Percentiles rank a stretch among this genome's conserved stretches.
phyloP scores from a whole-genome alignment of 1,140 invertebrate species.

The Phenacoccus solenopsis region DNA sequence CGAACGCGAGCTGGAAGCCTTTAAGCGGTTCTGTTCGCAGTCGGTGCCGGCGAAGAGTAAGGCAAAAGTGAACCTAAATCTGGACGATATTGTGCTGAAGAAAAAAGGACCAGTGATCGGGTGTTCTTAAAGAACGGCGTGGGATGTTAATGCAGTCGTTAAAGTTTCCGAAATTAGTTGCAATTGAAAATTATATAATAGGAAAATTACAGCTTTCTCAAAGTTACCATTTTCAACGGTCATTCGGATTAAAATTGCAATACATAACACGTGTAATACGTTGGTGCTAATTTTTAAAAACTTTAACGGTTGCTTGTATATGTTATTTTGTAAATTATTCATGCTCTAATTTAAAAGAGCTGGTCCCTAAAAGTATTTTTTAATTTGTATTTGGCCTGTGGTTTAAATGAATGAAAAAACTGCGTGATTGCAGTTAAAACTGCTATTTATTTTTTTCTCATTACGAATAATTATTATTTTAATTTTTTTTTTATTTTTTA shows the following conservation, averaged over 20 bases:
- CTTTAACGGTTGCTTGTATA: background rate
- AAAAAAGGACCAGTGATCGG: slow-evolving; percentile 37
- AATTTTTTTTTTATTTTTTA: slow-evolving; percentile 8
- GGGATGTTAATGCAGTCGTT: background rate
- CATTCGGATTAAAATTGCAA: no score
- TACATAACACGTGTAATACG: background rate
- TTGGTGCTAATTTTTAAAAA: background rate
- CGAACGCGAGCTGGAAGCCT: slow-evolving; percentile 61
- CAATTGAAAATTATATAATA: background rate
- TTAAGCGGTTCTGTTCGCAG: slow-evolving; percentile 64
- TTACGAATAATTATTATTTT: background rate
- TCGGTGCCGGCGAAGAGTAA: slow-evolving; percentile 51
- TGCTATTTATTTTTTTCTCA: slow-evolving; percentile 8
- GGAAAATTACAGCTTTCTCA: background rate
- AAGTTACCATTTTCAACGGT: background rate
- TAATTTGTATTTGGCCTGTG: background rate
- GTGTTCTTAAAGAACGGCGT: background rate
- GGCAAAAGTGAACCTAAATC: slow-evolving; percentile 55
- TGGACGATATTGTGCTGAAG: slow-evolving; percentile 57
- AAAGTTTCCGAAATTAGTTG: background rate
- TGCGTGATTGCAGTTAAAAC: background rate
- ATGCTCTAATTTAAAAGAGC: background rate
- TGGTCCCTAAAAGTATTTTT: background rate
- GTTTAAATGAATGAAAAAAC: background rate
- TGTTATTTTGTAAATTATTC: background rate